Conservation (phyloP, 2,113 vertebrate genomes). For the Riparia riparia region DNA sequence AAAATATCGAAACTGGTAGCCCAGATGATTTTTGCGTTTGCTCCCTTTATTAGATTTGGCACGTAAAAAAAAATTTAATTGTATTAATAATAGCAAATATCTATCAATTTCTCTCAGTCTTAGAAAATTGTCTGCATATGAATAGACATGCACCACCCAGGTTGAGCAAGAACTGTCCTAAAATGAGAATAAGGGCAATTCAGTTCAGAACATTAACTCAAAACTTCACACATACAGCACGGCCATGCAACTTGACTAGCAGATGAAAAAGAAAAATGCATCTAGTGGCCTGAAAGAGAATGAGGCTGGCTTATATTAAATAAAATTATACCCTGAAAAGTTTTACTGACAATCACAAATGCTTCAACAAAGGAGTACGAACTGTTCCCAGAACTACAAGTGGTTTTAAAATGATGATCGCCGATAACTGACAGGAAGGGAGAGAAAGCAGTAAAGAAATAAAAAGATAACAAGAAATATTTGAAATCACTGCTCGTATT, state of each 20-base stretch:
- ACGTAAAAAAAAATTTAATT: not conserved
- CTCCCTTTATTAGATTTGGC: not conserved
- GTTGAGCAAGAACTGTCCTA: not conserved
- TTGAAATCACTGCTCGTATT: conserved; percentile 19
- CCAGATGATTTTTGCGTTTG: not conserved
- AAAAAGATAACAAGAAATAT: conserved; percentile 49
- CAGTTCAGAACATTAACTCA: not conserved
- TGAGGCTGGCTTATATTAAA: not conserved
- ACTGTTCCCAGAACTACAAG: conserved; percentile 42
- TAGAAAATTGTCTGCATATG: not conserved
- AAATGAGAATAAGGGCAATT: not conserved
- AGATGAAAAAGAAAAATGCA: conserved; percentile 15
- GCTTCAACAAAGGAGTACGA: conserved; percentile 20
- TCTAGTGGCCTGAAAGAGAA: conserved; percentile 1
- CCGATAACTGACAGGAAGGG: conserved; percentile 35
- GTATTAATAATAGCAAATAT: not conserved
- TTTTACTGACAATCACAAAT: conserved; percentile 39
- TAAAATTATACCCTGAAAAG: conserved; percentile 31
- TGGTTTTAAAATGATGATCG: conserved; percentile 36
- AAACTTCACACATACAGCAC: not conserved
- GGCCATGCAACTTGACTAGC: not conserved
- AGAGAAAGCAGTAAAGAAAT: conserved; percentile 33
- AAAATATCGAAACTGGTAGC: not conserved
- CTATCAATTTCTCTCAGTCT: not conserved
- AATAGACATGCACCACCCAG: not conserved